These are phyloP conservation scores for Callipepla squamata DNA, from an alignment of 2,113 vertebrate genomes.

Conservation along the genomic window DNA sequence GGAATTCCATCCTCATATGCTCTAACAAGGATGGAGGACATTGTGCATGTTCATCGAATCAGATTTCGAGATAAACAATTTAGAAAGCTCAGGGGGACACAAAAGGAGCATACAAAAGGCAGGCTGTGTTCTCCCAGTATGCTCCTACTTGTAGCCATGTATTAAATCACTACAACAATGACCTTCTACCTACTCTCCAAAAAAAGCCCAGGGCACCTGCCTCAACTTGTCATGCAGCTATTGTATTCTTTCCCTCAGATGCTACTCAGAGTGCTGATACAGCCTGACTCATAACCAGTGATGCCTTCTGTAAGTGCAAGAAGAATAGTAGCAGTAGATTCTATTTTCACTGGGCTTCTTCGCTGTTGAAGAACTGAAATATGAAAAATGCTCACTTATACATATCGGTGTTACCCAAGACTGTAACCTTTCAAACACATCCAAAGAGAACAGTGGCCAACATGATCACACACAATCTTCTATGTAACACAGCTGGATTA, in stretches of 20 bases:
- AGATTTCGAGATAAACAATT: neutral
- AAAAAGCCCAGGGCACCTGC: neutral
- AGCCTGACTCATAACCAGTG: neutral
- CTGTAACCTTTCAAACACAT: neutral
- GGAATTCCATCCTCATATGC: neutral
- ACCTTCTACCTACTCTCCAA: neutral
- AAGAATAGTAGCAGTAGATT: neutral
- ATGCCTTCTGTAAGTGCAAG: neutral
- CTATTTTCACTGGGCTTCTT: neutral
- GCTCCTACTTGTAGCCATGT: fast-evolving
- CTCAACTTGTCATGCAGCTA: neutral
- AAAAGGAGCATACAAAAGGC: neutral
- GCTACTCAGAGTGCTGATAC: neutral
- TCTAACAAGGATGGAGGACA: neutral
- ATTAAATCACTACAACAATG: neutral
- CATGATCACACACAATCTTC: neutral
- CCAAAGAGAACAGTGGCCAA: neutral
- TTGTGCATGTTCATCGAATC: neutral
- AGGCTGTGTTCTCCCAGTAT: neutral
- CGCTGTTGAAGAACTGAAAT: neutral
- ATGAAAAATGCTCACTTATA: neutral
- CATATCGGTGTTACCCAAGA: neutral
- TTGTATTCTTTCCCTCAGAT: neutral
- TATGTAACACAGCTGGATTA: neutral
- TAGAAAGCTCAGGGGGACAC: neutral